A percentile compares a stretch with the other conserved stretches of the same genome.
Conservation (phyloP, 2,113 vertebrate genomes). For the Ageneiosus marmoratus region DNA sequence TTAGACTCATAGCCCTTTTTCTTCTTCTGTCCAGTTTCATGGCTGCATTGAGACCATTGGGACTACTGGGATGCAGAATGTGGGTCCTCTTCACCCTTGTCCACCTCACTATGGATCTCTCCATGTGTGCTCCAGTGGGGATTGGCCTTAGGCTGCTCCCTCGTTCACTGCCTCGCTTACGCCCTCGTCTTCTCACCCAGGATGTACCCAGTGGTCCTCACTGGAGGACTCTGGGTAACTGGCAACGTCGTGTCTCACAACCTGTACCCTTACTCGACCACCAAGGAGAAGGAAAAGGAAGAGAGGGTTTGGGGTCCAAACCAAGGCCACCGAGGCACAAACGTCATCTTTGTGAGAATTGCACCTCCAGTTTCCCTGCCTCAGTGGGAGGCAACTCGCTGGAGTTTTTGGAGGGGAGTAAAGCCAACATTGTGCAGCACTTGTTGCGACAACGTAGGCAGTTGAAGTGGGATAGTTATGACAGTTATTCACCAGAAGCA, state of each 20-base stretch:
- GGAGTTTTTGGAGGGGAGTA: conserved; percentile 56
- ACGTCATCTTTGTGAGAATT: conserved; percentile 42
- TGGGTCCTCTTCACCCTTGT: conserved; percentile 79
- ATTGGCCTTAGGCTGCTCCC: conserved; percentile 68
- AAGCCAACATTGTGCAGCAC: conserved; percentile 55
- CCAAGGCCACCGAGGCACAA: conserved; percentile 56
- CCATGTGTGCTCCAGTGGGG: conserved; percentile 70
- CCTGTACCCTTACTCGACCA: conserved; percentile 61
- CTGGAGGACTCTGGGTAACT: conserved; percentile 71
- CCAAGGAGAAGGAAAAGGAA: conserved; percentile 37
- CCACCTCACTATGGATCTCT: conserved; percentile 78
- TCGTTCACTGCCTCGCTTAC: conserved; percentile 64
- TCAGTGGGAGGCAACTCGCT: conserved; percentile 39
- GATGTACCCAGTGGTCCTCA: conserved; percentile 66
- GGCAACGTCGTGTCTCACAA: conserved; percentile 64
- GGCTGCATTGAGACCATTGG: conserved; percentile 68
- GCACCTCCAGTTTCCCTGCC: conserved; percentile 28
- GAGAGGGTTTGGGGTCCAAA: conserved; percentile 54
- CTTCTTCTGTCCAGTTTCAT: conserved; percentile 64
- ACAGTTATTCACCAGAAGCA: conserved; percentile 69
- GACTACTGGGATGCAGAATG: conserved; percentile 71
- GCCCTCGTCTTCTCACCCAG: conserved; percentile 67
- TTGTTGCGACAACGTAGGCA: conserved; percentile 71
- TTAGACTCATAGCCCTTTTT: conserved; percentile 40
- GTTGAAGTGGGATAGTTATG: conserved; percentile 70